Conservation (phyloP, 1,140 invertebrate genomes). For the Drosophila simulans region DNA sequence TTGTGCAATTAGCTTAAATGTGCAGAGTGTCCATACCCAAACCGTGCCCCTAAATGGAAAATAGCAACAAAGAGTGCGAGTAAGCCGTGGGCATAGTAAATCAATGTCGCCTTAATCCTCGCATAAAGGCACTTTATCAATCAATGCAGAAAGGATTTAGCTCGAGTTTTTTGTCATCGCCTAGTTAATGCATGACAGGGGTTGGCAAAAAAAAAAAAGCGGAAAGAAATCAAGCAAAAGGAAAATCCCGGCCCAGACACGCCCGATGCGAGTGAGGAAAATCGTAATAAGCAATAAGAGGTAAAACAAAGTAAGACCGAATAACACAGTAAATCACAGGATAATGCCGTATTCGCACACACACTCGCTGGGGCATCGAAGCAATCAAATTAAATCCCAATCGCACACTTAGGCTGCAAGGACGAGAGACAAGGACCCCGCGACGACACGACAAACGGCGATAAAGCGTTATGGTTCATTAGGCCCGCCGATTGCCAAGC, state of each 20-base stretch:
- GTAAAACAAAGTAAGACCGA: slow-evolving; percentile 82
- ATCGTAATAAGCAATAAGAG: slow-evolving; percentile 75
- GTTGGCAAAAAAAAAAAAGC: slow-evolving; percentile 2
- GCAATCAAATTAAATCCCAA: slow-evolving; percentile 83
- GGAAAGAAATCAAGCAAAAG: neutral
- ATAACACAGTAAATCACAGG: slow-evolving; percentile 82
- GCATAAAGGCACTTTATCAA: slow-evolving; percentile 83
- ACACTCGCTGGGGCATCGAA: slow-evolving; percentile 58
- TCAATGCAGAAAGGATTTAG: slow-evolving; percentile 82
- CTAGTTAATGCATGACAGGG: slow-evolving; percentile 41
- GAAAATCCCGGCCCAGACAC: slow-evolving; percentile 45
- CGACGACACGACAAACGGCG: slow-evolving; percentile 61
- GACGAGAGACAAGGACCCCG: slow-evolving; percentile 30
- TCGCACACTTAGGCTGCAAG: slow-evolving; percentile 64
- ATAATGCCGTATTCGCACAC: slow-evolving; percentile 64
- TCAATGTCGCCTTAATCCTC: slow-evolving; percentile 79
- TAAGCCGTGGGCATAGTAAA: slow-evolving; percentile 73
- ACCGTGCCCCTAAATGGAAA: neutral
- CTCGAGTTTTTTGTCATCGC: slow-evolving; percentile 76
- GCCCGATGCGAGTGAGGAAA: slow-evolving; percentile 19
- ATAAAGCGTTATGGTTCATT: slow-evolving; percentile 83
- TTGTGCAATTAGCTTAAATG: slow-evolving; percentile 43
- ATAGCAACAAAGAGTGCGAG: slow-evolving; percentile 33
- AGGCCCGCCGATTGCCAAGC: slow-evolving; percentile 64
- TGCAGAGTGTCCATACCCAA: neutral